A percentile compares a stretch with the other conserved stretches of the same genome.
phyloP scores from a whole-genome alignment of 2,888 invertebrate genomes.

The Xestia ashworthii region DNA sequence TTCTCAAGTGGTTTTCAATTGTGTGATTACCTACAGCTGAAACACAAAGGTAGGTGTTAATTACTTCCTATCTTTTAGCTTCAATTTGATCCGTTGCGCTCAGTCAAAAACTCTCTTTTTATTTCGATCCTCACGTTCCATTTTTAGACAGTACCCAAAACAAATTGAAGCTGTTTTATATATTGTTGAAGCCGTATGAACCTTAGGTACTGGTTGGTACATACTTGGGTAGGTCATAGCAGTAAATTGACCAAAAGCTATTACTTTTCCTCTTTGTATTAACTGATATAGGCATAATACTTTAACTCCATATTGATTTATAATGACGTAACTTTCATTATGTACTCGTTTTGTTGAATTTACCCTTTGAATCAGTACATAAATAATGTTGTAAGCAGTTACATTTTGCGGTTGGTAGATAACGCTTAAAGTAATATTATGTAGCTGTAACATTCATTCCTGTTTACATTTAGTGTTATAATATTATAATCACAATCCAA shows the following conservation, averaged over 20 bases:
- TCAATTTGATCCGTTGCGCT: background rate
- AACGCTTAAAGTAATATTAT: background rate
- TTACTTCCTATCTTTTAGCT: background rate
- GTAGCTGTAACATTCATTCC: background rate
- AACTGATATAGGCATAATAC: background rate
- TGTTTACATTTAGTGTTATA: background rate
- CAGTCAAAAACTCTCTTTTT: background rate
- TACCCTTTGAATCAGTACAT: constrained; percentile 5
- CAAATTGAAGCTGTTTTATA: background rate
- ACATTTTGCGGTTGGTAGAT: constrained; percentile 34
- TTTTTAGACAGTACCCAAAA: background rate
- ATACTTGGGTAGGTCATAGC: background rate
- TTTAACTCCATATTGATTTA: background rate
- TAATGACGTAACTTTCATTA: background rate
- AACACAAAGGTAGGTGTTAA: background rate
- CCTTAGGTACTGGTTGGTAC: background rate
- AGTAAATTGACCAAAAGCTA: background rate
- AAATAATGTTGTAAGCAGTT: background rate
- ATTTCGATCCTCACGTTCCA: background rate
- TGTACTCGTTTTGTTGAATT: background rate
- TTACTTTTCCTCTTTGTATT: constrained; percentile 1
- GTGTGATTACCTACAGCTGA: background rate
- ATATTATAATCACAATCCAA: background rate
- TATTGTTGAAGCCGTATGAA: background rate
- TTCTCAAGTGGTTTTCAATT: background rate